Evolutionary conservation across 1,140 invertebrate genomes (phyloP), one percentile per base, ranked within the genome.

Genomic region (Berghia stephanieae): DNA sequence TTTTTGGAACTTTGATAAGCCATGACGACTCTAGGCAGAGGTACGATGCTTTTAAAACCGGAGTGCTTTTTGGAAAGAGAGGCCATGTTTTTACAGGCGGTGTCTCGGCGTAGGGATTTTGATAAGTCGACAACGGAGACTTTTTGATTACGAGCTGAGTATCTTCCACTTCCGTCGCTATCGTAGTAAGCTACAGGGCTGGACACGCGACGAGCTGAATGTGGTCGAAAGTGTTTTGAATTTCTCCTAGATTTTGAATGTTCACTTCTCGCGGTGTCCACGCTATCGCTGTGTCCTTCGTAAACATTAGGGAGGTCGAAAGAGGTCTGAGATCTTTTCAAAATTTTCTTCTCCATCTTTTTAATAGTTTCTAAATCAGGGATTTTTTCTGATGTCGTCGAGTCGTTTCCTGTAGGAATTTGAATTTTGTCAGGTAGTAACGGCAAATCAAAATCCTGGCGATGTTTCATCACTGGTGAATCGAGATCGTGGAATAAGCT

Each of bases 1-100:
- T 5, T 5, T 52, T 36, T 34, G n/a, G 4, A n/a, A 2, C 27
- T 2, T 49, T 73, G 71, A 44, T 57, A 57, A 27, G 31, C 49
- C 24, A 49, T 73, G 27, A 73, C 3, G 18, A 73, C 42, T 40
- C 71, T 40, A 34, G 71, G 24, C 8, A 73, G 21, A 1, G 71
- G 71, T 21, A 73, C 34, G 46, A 73, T 70, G 10, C 36, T 44
- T 27, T 36, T 42, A 31, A 34, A 18, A 42, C 4, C 43, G 18
- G 38, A 44, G 24, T 70, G 43, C 3, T 8, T n/a, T 31, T 49
- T 44, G 21, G 40, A 6, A 3, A 46, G 42, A 16, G 68, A n/a
- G 24, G n/a, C 31, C 2, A 44, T 70, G 10, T 38, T 67, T 6
- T 67, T 67, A n/a, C 3, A 3, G 5, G 68, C 18, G 3, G 1